These are phyloP conservation scores for Magallana nippona DNA, from an alignment of 2,888 invertebrate genomes.

Conservation along the genomic window DNA sequence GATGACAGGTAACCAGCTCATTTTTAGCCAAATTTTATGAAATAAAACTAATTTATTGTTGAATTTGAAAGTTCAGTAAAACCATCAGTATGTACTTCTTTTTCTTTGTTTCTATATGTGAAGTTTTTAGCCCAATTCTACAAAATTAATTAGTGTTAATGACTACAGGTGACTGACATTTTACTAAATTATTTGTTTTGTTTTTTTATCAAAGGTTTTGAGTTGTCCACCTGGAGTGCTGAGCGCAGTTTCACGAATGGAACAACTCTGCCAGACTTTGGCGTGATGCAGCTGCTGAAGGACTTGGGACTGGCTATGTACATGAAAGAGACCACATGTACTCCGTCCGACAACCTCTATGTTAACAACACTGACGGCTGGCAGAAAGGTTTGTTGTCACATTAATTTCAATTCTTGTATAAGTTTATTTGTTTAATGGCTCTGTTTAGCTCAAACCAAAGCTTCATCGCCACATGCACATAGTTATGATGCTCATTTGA, in stretches of 20 bases:
- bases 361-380: slow-evolving; percentile 34
- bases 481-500: no score
- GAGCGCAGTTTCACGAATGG: slow-evolving; percentile 43
- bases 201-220: slow-evolving; percentile 48
- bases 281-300: slow-evolving; percentile 50
- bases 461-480: no score
- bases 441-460: no score
- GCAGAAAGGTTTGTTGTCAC: slow-evolving; percentile 34
- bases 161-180: no score
- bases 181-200: neutral
- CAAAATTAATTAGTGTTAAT: no score
- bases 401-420: neutral
- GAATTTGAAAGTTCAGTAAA: neutral
- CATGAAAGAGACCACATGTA: slow-evolving; percentile 50
- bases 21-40: neutral
- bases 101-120: no score
- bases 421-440: no score
- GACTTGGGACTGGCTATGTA: slow-evolving; percentile 53
- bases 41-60: neutral
- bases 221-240: slow-evolving; percentile 49
- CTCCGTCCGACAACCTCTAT: slow-evolving; percentile 17
- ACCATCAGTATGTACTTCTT: no score
- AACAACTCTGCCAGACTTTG: slow-evolving; percentile 49
- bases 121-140: no score
- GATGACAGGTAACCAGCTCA: neutral